Percentiles rank a stretch among this genome's conserved stretches.
Evolutionary conservation across 2,888 invertebrate genomes (phyloP).

Genomic region (Gastracanthus pulcherrimus): DNA sequence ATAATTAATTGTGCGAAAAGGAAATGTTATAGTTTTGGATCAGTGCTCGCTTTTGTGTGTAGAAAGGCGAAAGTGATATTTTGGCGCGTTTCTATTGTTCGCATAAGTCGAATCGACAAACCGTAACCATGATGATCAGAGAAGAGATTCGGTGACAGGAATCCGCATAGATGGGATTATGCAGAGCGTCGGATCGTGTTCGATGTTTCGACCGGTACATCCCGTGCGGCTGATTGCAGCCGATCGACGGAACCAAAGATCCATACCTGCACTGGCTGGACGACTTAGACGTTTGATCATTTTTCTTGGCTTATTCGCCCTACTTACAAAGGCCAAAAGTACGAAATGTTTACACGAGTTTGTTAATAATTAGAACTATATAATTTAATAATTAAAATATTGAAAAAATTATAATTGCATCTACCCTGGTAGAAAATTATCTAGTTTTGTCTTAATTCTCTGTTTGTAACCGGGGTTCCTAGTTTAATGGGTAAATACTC

Average conservation of each 20-base stretch:
- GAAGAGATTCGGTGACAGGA: constrained; percentile 26
- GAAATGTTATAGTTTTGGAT: neutral
- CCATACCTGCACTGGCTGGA: neutral
- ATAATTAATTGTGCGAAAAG: too few species aligned
- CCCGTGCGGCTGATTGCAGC: neutral
- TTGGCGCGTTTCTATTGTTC: neutral
- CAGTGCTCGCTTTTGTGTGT: neutral
- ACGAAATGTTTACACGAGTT: neutral
- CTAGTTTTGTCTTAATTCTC: too few species aligned
- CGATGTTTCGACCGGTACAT: constrained; percentile 22
- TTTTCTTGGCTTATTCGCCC: neutral
- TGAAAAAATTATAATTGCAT: too few species aligned
- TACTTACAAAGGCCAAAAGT: neutral
- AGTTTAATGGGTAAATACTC: too few species aligned
- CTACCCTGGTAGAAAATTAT: too few species aligned
- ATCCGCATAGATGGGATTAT: constrained; percentile 29
- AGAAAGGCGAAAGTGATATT: neutral
- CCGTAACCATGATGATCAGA: neutral
- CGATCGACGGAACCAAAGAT: constrained; percentile 5
- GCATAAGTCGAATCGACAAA: neutral
- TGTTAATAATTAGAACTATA: too few species aligned
- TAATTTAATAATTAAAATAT: too few species aligned
- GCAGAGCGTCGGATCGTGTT: neutral
- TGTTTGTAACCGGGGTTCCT: too few species aligned
- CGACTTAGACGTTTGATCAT: neutral